These are phyloP conservation scores for Temnothorax ravouxi DNA, from an alignment of 2,888 invertebrate genomes.

Conservation along the genomic window DNA sequence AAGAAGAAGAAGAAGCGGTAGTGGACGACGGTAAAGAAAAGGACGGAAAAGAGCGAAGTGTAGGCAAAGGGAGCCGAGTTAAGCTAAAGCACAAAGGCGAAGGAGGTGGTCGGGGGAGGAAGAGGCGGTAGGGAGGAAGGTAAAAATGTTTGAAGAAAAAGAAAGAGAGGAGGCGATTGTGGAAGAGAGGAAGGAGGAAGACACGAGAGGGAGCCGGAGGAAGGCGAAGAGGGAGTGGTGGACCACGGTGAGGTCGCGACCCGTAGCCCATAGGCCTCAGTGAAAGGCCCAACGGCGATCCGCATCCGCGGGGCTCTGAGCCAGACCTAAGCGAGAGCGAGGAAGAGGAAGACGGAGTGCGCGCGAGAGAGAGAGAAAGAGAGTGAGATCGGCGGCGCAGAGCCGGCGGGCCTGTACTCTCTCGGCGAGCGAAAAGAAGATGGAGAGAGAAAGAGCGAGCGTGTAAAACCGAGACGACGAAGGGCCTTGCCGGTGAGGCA, in stretches of 20 bases:
- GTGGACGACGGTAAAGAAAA: constrained; percentile 59
- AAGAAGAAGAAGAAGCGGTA: constrained; percentile 60
- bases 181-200: constrained; percentile 68
- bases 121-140: constrained; percentile 62
- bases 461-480: constrained; percentile 65
- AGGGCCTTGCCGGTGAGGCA: constrained; percentile 69
- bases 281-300: constrained; percentile 86
- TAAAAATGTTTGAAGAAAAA: constrained; percentile 73
- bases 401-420: constrained; percentile 16
- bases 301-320: constrained; percentile 75
- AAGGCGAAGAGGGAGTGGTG: constrained; percentile 82
- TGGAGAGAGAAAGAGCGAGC: constrained; percentile 45
- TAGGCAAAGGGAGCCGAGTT: constrained; percentile 73
- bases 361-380: constrained; percentile 54
- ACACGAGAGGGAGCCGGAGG: constrained; percentile 67
- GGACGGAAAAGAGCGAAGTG: constrained; percentile 57
- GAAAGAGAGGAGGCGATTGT: constrained; percentile 53
- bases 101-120: constrained; percentile 53
- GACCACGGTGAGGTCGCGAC: constrained; percentile 85
- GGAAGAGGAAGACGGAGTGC: constrained; percentile 59
- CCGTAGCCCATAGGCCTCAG: constrained; percentile 84
- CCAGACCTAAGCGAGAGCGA: constrained; percentile 62
- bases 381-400: constrained; percentile 14
- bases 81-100: constrained; percentile 73
- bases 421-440: constrained; percentile 30